phyloP scores from a whole-genome alignment of 2,797 vertebrate genomes.

The Pipistrellus pygmaeus region DNA sequence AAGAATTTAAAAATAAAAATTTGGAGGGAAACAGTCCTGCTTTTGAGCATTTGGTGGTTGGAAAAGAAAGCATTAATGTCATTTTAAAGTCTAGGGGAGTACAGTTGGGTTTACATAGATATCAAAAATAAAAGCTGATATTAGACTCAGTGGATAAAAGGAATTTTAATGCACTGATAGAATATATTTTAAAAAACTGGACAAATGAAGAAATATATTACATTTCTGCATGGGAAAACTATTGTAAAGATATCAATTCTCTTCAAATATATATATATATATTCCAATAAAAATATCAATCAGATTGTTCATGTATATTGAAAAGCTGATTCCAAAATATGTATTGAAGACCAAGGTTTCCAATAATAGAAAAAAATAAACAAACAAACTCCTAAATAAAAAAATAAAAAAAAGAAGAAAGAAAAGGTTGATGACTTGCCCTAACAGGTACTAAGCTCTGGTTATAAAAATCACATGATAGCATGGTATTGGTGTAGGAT shows the following conservation, averaged over 20 bases:
- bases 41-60: background rate
- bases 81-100: background rate
- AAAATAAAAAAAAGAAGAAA: background rate
- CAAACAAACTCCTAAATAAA: background rate
- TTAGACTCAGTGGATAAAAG: background rate
- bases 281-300: conserved; percentile 54
- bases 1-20: background rate
- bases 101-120: background rate
- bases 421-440: background rate
- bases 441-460: background rate
- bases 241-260: background rate
- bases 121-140: conserved; percentile 1
- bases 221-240: background rate
- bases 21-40: background rate
- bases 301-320: conserved; percentile 13
- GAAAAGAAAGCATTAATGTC: background rate
- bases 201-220: background rate
- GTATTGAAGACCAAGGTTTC: background rate
- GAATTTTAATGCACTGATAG: background rate
- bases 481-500: background rate
- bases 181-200: background rate
- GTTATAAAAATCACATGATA: background rate
- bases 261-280: background rate
- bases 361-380: background rate
- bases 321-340: conserved; percentile 30